These are phyloP conservation scores for Hedya salicella DNA, from an alignment of 2,888 invertebrate species.

Conservation along the genomic window DNA sequence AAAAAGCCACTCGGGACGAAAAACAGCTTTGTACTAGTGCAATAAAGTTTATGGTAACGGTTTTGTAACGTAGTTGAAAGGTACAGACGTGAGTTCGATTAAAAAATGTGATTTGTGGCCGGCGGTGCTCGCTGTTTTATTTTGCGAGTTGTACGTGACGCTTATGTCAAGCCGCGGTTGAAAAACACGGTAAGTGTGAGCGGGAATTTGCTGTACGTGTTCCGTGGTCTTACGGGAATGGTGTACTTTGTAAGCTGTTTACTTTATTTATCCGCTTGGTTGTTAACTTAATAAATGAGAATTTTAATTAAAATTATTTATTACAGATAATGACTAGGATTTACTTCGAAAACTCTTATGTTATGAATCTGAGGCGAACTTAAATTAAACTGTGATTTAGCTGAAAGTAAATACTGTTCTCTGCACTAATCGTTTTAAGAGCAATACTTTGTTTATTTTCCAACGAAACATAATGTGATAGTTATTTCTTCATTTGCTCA, in stretches of 20 bases:
- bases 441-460: too few species aligned
- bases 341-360: too few species aligned
- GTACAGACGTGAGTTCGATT: constrained; percentile 79
- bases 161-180: constrained; percentile 61
- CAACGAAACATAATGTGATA: too few species aligned
- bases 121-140: constrained; percentile 77
- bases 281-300: background rate
- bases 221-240: constrained; percentile 18
- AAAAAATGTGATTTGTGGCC: constrained; percentile 84
- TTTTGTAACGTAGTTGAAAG: constrained; percentile 51
- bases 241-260: constrained; percentile 4
- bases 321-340: too few species aligned
- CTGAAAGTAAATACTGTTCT: too few species aligned
- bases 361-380: too few species aligned
- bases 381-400: too few species aligned
- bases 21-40: constrained; percentile 51
- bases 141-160: constrained; percentile 77
- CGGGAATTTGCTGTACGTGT: constrained; percentile 4
- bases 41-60: constrained; percentile 45
- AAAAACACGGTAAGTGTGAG: constrained; percentile 17
- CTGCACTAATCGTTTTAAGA: too few species aligned
- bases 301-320: background rate
- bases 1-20: constrained; percentile 45
- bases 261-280: background rate
- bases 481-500: too few species aligned